Conservation (phyloP, 1,140 invertebrate species). For the Tetragnatha versicolor region DNA sequence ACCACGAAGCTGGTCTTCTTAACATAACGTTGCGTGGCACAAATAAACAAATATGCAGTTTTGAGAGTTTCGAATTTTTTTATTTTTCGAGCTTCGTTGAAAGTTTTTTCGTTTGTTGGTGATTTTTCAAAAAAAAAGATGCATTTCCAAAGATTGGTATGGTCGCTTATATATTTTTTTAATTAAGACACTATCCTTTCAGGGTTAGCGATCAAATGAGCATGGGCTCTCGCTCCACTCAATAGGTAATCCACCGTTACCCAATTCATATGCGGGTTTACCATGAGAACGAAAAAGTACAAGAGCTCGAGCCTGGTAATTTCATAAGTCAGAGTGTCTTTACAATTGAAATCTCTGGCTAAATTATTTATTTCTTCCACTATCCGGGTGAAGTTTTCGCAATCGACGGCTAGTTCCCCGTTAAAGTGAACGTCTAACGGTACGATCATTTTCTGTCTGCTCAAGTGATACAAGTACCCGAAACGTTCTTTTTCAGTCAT, state of each 20-base stretch:
- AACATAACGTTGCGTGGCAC: too few relatives aligned
- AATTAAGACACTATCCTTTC: too few relatives aligned
- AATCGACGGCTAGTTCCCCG: constrained; percentile 1
- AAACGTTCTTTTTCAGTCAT: background rate
- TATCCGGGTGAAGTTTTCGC: background rate
- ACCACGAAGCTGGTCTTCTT: too few relatives aligned
- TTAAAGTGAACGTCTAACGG: constrained; percentile 9
- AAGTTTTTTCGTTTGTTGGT: too few relatives aligned
- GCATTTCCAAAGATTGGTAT: too few relatives aligned
- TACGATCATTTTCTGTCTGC: background rate
- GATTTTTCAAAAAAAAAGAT: too few relatives aligned
- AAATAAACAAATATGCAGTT: too few relatives aligned
- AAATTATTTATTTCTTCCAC: background rate
- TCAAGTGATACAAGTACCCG: constrained; percentile 20
- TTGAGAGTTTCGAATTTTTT: too few relatives aligned
- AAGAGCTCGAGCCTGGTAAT: constrained; percentile 20
- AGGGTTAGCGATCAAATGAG: background rate
- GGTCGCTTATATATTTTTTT: too few relatives aligned
- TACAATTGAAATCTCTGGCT: background rate
- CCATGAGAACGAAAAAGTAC: background rate
- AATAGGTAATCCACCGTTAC: background rate
- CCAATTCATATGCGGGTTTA: constrained; percentile 19
- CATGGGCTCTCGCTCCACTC: background rate
- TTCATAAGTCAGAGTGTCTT: background rate
- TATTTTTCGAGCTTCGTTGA: too few relatives aligned